Percentiles rank a stretch among this genome's conserved stretches.
Evolutionary conservation across 2,113 vertebrate species (phyloP).

Genomic region (Ammospiza nelsoni): DNA sequence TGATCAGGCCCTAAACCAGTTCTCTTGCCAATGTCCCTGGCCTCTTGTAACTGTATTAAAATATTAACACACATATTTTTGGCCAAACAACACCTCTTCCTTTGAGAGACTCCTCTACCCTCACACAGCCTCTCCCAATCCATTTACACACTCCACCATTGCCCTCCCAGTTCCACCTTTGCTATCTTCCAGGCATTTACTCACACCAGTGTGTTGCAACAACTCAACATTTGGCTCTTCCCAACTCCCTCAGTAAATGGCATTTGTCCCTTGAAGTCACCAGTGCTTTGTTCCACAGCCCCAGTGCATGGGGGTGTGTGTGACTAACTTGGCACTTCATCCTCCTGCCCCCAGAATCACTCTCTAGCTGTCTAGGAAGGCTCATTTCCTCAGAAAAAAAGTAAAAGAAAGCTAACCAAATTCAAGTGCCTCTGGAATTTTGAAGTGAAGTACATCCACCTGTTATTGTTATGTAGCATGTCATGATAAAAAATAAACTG

Average conservation of each 20-base stretch:
- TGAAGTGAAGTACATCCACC: neutral
- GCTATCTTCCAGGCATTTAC: neutral
- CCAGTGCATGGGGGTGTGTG: fast-evolving
- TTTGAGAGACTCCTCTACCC: neutral
- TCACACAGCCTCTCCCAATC: neutral
- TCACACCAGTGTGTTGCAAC: neutral
- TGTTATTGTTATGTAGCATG: neutral
- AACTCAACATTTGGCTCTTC: neutral
- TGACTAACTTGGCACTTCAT: neutral
- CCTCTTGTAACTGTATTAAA: neutral
- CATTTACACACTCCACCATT: neutral
- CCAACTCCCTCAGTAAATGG: neutral
- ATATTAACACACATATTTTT: neutral
- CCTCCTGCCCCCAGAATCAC: neutral
- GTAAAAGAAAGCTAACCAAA: neutral
- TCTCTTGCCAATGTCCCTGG: neutral
- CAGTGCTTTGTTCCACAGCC: neutral
- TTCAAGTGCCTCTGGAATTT: neutral
- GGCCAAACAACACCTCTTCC: neutral
- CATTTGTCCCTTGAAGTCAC: neutral
- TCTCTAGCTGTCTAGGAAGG: neutral
- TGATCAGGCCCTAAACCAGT: neutral
- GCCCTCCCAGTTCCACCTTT: neutral
- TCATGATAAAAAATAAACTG: neutral
- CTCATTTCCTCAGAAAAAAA: neutral